Evolutionary conservation across 53 echinoderm and acorn worm species (phyloP), one percentile per base, ranked within the genome.

Genomic region (Antedon mediterranea): DNA sequence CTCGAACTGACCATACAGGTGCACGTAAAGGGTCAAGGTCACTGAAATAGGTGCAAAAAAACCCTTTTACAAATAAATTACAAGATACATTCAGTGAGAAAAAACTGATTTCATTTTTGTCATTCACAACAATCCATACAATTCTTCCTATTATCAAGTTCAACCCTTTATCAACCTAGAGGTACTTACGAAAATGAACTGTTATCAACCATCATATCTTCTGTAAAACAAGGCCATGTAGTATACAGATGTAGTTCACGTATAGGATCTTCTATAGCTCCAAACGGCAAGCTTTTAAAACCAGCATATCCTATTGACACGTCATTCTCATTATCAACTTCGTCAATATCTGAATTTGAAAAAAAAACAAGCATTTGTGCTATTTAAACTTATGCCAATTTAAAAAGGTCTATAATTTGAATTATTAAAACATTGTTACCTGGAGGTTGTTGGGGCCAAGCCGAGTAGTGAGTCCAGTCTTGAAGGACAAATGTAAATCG

Each of bases 141-240:
- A n/a, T n/a, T n/a, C n/a, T n/a, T n/a, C n/a, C n/a, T n/a, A n/a
- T n/a, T n/a, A n/a, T n/a, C n/a, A n/a, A n/a, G n/a, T n/a, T n/a
- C n/a, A n/a, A n/a, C n/a, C n/a, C n/a, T n/a, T n/a, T n/a, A n/a
- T n/a, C n/a, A n/a, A n/a, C n/a, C n/a, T n/a, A n/a, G n/a, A n/a
- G n/a, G n/a, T n/a, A n/a, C 94, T 91, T 87, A 94, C 94, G 94
- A 91, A 81, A 87, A 94, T 26, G 87, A 92, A 77, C 92, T 92
- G 34, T 94, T 94, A 76, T 94, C 94, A 33, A 91, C 91, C 2
- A 94, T 83, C 72, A 89, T 92, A 43, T 91, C 92, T 76, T 94
- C 94, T 5, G 89, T 79, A 31, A 87, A 76, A 3, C 87, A 89
- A 8, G 95, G 92, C 92, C 95, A 95, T 0, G 89, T 95, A 4